Evolutionary conservation across 2,797 vertebrate species (phyloP).

Genomic region (Ctenopoma kingsleyae): DNA sequence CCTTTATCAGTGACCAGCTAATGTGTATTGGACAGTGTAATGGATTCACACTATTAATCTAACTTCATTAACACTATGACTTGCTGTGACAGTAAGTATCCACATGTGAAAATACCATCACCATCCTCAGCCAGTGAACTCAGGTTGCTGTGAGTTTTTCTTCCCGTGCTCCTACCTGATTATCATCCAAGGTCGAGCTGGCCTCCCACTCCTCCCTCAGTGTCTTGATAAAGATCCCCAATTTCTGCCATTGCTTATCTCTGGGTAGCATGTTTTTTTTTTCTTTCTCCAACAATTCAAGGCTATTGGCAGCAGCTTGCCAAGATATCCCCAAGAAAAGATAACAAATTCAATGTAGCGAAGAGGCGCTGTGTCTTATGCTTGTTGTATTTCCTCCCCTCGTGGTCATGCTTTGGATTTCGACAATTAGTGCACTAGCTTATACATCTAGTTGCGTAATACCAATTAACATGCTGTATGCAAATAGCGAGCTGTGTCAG

Average conservation of each 20-base stretch:
- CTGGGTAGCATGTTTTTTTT: conserved; percentile 52
- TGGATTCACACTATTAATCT: neutral
- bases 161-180: conserved; percentile 43
- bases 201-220: conserved; percentile 40
- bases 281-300: conserved; percentile 59
- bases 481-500: conserved; percentile 24
- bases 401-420: conserved; percentile 42
- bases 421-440: conserved; percentile 44
- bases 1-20: neutral
- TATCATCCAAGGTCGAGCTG: conserved; percentile 60
- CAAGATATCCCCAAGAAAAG: conserved; percentile 59
- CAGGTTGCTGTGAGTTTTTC: conserved; percentile 11
- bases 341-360: conserved; percentile 52
- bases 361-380: conserved; percentile 25
- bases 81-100: conserved; percentile 12
- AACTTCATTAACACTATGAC: neutral
- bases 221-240: conserved; percentile 73
- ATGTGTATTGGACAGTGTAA: neutral
- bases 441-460: conserved; percentile 33
- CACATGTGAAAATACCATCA: conserved; percentile 22
- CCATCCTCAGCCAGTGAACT: neutral
- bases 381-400: conserved; percentile 27
- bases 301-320: conserved; percentile 61
- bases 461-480: conserved; percentile 41
- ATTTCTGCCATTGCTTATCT: conserved; percentile 76